phyloP scores from a whole-genome alignment of 2,888 invertebrate genomes.

The Dichetophora obliterata region DNA sequence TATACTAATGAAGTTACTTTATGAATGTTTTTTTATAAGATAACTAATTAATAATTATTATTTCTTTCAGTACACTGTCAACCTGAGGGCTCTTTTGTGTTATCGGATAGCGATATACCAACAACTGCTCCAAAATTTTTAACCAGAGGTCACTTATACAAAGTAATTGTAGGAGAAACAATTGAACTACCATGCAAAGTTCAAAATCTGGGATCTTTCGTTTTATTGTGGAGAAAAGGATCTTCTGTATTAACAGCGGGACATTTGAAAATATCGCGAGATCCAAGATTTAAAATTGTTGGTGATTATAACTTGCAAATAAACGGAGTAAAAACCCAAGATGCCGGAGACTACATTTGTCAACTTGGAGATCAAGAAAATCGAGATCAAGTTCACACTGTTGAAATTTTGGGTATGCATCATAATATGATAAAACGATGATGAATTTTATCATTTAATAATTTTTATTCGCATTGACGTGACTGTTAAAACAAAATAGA shows the following conservation, averaged over 20 bases:
- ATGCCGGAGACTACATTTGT: constrained; percentile 81
- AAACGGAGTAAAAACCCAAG: constrained; percentile 78
- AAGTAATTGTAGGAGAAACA: constrained; percentile 84
- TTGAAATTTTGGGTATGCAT: constrained; percentile 74
- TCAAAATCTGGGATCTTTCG: constrained; percentile 79
- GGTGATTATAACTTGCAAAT: constrained; percentile 81
- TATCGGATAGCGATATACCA: constrained; percentile 60
- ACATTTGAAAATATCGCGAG: constrained; percentile 79
- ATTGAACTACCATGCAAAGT: constrained; percentile 84
- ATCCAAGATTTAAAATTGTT: constrained; percentile 77
- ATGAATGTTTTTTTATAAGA: neutral
- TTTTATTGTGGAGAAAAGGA: constrained; percentile 78
- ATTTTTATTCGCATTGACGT: no score
- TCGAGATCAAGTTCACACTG: constrained; percentile 79
- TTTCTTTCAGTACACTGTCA: constrained; percentile 29
- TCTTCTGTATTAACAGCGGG: constrained; percentile 79
- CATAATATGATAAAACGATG: no score
- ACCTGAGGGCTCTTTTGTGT: constrained; percentile 57
- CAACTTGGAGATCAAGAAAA: constrained; percentile 80
- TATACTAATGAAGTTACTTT: no score
- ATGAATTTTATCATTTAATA: no score
- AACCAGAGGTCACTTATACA: constrained; percentile 81
- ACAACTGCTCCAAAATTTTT: constrained; percentile 77
- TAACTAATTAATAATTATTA: constrained; percentile 3
- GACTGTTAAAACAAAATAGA: no score